Conservation (phyloP, 1,140 invertebrate species). For the Penaeus japonicus region DNA sequence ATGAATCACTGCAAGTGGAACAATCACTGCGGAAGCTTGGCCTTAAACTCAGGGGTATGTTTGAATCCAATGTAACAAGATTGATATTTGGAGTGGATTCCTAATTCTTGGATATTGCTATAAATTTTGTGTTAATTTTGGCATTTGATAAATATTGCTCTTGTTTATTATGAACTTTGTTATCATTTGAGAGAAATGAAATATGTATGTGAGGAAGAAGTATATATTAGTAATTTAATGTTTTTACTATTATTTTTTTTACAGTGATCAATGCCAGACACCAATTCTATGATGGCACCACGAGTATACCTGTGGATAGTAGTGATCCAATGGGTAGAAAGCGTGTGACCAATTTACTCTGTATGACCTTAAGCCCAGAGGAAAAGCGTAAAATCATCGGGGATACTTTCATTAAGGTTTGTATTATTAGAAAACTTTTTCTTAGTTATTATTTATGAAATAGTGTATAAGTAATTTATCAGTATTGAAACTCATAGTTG, state of each 20-base stretch:
- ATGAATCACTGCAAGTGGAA: conserved; percentile 90
- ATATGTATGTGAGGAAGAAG: neutral
- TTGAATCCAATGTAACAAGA: too few relatives aligned
- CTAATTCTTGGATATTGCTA: too few relatives aligned
- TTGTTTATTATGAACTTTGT: too few relatives aligned
- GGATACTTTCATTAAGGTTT: conserved; percentile 91
- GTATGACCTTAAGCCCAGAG: conserved; percentile 87
- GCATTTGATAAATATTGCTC: too few relatives aligned
- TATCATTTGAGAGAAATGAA: neutral
- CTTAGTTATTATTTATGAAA: neutral
- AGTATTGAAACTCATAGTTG: neutral
- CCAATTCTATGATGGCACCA: conserved; percentile 75
- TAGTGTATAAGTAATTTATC: neutral
- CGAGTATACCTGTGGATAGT: conserved; percentile 75
- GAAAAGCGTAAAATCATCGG: conserved; percentile 99
- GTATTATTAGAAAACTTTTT: conserved; percentile 25
- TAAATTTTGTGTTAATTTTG: too few relatives aligned
- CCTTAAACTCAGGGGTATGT: conserved; percentile 78
- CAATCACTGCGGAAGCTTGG: conserved; percentile 85
- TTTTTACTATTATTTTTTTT: conserved; percentile 45
- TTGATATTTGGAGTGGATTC: too few relatives aligned
- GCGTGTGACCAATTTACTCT: conserved; percentile 85
- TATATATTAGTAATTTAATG: neutral
- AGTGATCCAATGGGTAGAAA: conserved; percentile 70
- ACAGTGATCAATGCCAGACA: conserved; percentile 67